A percentile compares a stretch with the other conserved stretches of the same genome.
These are phyloP conservation scores for Benthosema pterotum DNA, from an alignment of 2,797 vertebrate genomes.

Conservation along the genomic window DNA sequence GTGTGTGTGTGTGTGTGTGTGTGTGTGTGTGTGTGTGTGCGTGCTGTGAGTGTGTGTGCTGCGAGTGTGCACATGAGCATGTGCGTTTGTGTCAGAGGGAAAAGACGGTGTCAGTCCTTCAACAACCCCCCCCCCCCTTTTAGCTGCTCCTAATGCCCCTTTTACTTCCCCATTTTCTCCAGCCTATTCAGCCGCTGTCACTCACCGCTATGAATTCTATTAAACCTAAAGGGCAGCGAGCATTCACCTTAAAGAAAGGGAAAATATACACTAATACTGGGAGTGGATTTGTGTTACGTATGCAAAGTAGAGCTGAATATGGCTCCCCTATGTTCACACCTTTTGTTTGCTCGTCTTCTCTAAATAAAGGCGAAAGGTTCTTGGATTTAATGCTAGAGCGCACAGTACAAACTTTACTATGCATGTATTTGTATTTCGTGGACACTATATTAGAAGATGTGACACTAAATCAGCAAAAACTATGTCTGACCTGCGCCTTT, in stretches of 20 bases:
- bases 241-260: constrained; percentile 68
- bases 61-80: constrained; percentile 42
- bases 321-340: constrained; percentile 28
- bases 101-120: constrained; percentile 67
- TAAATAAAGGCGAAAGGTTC: neutral
- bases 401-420: too few relatives aligned
- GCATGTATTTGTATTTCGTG: neutral
- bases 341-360: constrained; percentile 5
- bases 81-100: constrained; percentile 15
- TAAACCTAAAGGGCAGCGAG: constrained; percentile 63
- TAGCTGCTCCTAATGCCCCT: constrained; percentile 70
- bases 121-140: constrained; percentile 66
- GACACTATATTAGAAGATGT: neutral
- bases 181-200: constrained; percentile 77
- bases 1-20: constrained; percentile 40
- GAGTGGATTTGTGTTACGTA: constrained; percentile 39
- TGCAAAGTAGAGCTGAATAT: constrained; percentile 18
- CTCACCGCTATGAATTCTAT: constrained; percentile 74
- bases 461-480: neutral
- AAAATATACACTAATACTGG: constrained; percentile 58
- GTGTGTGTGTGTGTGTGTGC: constrained; percentile 21
- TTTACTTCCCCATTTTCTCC: constrained; percentile 76
- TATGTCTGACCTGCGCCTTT: neutral
- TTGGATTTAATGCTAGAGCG: neutral
- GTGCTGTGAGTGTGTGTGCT: too few relatives aligned